These are phyloP conservation scores for Ptiloglossa arizonensis DNA, from an alignment of 1,140 invertebrate species.

Conservation along the genomic window DNA sequence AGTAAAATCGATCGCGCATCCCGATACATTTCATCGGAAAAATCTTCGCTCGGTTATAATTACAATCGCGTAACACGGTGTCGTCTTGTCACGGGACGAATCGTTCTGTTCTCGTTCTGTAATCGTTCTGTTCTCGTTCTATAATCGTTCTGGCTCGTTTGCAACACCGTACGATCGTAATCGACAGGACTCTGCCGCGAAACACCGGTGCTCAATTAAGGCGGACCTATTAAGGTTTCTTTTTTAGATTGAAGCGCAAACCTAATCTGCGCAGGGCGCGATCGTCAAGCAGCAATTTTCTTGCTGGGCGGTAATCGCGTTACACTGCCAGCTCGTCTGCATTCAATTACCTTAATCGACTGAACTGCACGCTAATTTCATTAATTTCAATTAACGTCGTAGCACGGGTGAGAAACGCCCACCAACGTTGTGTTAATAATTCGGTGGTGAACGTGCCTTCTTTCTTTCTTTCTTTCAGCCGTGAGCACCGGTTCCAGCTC, in stretches of 20 bases:
- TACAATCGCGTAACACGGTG: too few species aligned
- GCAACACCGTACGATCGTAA: neutral
- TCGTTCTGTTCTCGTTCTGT: too few species aligned
- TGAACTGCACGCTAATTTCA: slow-evolving; percentile 13
- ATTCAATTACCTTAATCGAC: slow-evolving; percentile 18
- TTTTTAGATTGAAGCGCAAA: neutral
- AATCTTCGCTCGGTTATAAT: too few species aligned
- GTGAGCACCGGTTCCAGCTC: too few species aligned
- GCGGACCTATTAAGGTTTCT: neutral
- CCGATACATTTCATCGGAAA: too few species aligned
- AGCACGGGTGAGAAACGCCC: neutral
- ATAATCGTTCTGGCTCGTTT: too few species aligned
- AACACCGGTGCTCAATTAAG: neutral
- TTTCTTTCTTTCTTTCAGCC: too few species aligned
- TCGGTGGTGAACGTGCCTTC: too few species aligned
- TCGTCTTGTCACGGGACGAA: too few species aligned
- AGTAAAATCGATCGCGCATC: too few species aligned
- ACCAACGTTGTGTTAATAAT: neutral
- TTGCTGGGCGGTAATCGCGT: slow-evolving; percentile 7
- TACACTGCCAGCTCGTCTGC: slow-evolving; percentile 5
- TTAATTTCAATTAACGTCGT: slow-evolving; percentile 5
- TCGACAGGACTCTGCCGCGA: neutral
- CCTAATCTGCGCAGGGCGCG: neutral
- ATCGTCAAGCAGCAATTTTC: slow-evolving; percentile 9
- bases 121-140: too few species aligned